A percentile compares a stretch with the other conserved stretches of the same genome.
These are phyloP conservation scores for Oryzias woworae DNA, from an alignment of 2,113 vertebrate genomes.

Conservation along the genomic window DNA sequence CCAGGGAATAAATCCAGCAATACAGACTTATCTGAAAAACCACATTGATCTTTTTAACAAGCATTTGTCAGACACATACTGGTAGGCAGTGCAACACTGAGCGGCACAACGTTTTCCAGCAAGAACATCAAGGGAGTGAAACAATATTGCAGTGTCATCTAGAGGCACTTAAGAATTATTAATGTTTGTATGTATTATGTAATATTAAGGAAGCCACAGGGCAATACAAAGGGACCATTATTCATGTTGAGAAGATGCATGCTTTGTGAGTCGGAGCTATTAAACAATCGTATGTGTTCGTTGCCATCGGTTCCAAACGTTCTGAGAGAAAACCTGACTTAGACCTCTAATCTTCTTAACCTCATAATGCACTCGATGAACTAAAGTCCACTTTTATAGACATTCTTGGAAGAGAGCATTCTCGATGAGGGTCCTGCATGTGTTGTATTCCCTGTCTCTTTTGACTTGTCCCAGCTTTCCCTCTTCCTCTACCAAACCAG, in stretches of 20 bases:
- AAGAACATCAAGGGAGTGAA: slow-evolving; percentile 27
- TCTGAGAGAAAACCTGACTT: slow-evolving; percentile 61
- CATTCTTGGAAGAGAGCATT: slow-evolving; percentile 11
- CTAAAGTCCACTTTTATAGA: slow-evolving; percentile 38
- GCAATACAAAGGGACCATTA: slow-evolving; percentile 40
- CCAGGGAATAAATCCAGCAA: slow-evolving; percentile 35
- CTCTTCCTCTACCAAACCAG: slow-evolving; percentile 56
- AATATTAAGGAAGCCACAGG: slow-evolving; percentile 42
- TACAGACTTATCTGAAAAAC: slow-evolving; percentile 45
- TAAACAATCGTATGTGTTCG: slow-evolving; percentile 67
- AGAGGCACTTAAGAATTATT: slow-evolving; percentile 53
- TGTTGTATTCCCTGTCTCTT: slow-evolving; percentile 43
- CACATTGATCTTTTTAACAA: slow-evolving; percentile 38
- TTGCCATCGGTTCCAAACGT: slow-evolving; percentile 66
- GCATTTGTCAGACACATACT: slow-evolving; percentile 39
- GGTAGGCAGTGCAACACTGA: slow-evolving; percentile 26
- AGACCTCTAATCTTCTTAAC: slow-evolving; percentile 73
- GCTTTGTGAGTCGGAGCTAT: slow-evolving; percentile 53
- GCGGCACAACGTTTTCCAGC: slow-evolving; percentile 37
- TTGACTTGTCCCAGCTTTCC: slow-evolving; percentile 35
- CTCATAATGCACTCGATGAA: slow-evolving; percentile 60
- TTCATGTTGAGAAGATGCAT: slow-evolving; percentile 49
- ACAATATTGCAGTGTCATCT: slow-evolving; percentile 32
- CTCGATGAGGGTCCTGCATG: slow-evolving; percentile 36
- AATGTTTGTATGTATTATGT: slow-evolving; percentile 57